Evolutionary conservation across 2,797 vertebrate genomes (phyloP), one percentile per base, ranked within the genome.

Genomic region (Thamnophis elegans): DNA sequence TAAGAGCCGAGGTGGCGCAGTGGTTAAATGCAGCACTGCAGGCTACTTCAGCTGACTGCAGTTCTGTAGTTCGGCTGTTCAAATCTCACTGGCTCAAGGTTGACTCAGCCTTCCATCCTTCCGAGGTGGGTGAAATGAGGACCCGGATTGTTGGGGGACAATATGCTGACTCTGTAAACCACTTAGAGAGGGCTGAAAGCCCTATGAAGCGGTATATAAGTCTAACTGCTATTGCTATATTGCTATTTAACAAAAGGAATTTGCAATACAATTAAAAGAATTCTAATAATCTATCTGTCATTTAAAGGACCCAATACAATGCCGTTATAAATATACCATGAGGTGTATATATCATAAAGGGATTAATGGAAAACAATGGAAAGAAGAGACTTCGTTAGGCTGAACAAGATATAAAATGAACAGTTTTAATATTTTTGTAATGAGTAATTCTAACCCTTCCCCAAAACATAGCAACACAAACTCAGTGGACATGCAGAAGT

Each of bases 401-500:
- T 65, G n/a, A 18, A 25, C 9, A 78, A 58, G 0, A 22, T 32
- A 10, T 90, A 18, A 59, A 0, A 14, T 36, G 68, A 68, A 85
- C 90, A 93, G 87, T 59, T 18, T 7, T 89, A 0, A 11, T 0
- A 0, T 92, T 94, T 91, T 55, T 94, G 94, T 94, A 89, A 85
- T 1, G 2, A 1, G 0, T 0, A 90, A 20, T 56, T 73, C 68
- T 89, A 94, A 88, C 92, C 42, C 32, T 25, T 16, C 0, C 0
- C 1, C 1, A 9, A 88, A 86, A 0, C 20, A 10, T 93, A 94
- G 16, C 68, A 0, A 89, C 12, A 36, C 2, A 47, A 68, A 56
- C 91, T 95, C 91, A 88, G 18, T 88, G 93, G 86, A 13, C 26
- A 94, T n/a, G 92, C 18, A 92, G 2, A 42, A 91, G 55, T 32